phyloP scores from a whole-genome alignment of 2,113 vertebrate species.

The Lota lota region DNA sequence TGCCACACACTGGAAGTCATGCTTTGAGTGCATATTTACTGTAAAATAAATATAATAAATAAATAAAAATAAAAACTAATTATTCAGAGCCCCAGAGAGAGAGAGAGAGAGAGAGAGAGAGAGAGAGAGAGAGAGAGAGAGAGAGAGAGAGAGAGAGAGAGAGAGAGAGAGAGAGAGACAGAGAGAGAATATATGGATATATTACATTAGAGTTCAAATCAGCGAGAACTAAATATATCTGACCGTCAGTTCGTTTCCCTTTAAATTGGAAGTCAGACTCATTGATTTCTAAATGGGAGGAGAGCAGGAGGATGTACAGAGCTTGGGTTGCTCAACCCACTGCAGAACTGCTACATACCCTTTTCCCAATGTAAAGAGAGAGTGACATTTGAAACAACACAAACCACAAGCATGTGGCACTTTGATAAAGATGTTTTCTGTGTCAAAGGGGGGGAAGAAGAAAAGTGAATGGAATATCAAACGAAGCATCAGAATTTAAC shows the following conservation, averaged over 20 bases:
- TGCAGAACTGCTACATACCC: too few relatives aligned
- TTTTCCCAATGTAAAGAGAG: constrained; percentile 35
- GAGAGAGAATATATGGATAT: too few relatives aligned
- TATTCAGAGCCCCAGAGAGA: constrained; percentile 5
- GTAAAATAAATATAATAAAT: too few relatives aligned
- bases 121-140: too few relatives aligned
- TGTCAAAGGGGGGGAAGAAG: constrained; percentile 36
- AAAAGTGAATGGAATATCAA: constrained; percentile 73
- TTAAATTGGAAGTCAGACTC: neutral
- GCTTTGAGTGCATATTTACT: too few relatives aligned
- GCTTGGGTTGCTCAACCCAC: constrained; percentile 9
- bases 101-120: too few relatives aligned
- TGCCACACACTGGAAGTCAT: too few relatives aligned
- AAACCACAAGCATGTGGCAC: constrained; percentile 55
- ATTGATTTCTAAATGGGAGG: constrained; percentile 38
- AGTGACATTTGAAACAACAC: constrained; percentile 35
- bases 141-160: too few relatives aligned
- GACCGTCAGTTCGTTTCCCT: too few relatives aligned
- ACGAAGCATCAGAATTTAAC: constrained; percentile 74
- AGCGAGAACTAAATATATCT: constrained; percentile 8
- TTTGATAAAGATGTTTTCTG: constrained; percentile 71
- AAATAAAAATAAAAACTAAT: constrained; percentile 30
- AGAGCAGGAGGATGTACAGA: constrained; percentile 31
- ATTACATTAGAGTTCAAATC: constrained; percentile 22
- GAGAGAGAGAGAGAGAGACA: neutral